Conservation (phyloP, 2,888 invertebrate species). For the Bombylius discolor region DNA sequence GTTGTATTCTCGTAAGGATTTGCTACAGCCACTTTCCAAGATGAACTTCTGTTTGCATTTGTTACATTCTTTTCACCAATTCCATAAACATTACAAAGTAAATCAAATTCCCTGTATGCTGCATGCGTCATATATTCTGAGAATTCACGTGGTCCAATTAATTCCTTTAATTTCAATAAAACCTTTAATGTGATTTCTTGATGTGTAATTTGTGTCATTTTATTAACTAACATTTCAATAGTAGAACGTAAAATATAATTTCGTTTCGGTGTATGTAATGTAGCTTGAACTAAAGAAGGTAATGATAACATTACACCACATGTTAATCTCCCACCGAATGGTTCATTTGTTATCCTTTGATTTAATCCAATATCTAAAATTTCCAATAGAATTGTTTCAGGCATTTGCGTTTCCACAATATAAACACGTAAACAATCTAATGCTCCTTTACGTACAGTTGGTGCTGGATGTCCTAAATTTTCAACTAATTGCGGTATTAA, state of each 20-base stretch:
- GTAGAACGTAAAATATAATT: constrained; percentile 40
- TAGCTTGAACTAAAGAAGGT: constrained; percentile 48
- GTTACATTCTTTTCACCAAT: constrained; percentile 9
- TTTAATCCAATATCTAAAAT: constrained; percentile 54
- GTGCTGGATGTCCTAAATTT: constrained; percentile 67
- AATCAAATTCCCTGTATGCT: constrained; percentile 43
- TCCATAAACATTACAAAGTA: constrained; percentile 48
- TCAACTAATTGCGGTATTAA: constrained; percentile 56
- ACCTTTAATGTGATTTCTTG: constrained; percentile 57
- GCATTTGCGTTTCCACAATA: constrained; percentile 51
- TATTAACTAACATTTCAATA: constrained; percentile 43
- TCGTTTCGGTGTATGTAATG: constrained; percentile 39
- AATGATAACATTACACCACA: constrained; percentile 53
- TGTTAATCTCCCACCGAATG: constrained; percentile 44
- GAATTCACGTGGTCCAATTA: constrained; percentile 53
- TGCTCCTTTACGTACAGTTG: constrained; percentile 68
- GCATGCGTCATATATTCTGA: constrained; percentile 42
- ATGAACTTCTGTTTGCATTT: not conserved
- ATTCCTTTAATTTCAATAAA: constrained; percentile 53
- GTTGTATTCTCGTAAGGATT: constrained; percentile 12
- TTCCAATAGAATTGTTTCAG: constrained; percentile 52
- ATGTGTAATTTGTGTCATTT: constrained; percentile 45
- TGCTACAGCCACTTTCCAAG: constrained; percentile 12
- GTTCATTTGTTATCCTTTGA: constrained; percentile 36
- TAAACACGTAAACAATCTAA: constrained; percentile 63